A percentile compares a stretch with the other conserved stretches of the same genome.
These are phyloP conservation scores for Xylocopa sonorina DNA, from an alignment of 1,140 invertebrate genomes.

Conservation along the genomic window DNA sequence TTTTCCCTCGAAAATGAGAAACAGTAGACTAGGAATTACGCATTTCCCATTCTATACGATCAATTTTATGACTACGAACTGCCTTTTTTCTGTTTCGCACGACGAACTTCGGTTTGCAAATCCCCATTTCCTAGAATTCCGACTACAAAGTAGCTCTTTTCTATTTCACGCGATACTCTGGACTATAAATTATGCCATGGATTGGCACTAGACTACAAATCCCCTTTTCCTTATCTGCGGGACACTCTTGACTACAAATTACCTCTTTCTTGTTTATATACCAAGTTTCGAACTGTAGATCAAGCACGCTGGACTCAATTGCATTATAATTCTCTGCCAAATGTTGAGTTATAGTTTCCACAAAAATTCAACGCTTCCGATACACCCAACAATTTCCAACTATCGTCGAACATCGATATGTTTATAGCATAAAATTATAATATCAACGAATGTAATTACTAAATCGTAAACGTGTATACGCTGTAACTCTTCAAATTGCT, in stretches of 20 bases:
- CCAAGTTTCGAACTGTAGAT: background rate
- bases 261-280: background rate
- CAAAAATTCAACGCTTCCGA: no score
- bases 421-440: no score
- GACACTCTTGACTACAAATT: constrained; percentile 8
- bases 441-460: no score
- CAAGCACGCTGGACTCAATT: no score
- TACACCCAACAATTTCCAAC: no score
- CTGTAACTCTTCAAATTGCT: no score
- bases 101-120: background rate
- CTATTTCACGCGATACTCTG: background rate
- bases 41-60: background rate
- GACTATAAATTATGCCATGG: constrained; percentile 2
- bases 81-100: background rate
- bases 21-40: background rate
- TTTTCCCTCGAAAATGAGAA: background rate
- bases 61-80: background rate
- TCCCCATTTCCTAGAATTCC: background rate
- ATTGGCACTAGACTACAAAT: constrained; percentile 3
- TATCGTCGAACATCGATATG: no score
- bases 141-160: constrained; percentile 13
- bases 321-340: no score
- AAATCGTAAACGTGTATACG: no score
- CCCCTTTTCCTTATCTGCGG: constrained; percentile 2
- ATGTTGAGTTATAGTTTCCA: no score